A percentile compares a stretch with the other conserved stretches of the same genome.
Evolutionary conservation across 2,888 invertebrate species (phyloP).

Genomic region (Cryptocephalus primarius): DNA sequence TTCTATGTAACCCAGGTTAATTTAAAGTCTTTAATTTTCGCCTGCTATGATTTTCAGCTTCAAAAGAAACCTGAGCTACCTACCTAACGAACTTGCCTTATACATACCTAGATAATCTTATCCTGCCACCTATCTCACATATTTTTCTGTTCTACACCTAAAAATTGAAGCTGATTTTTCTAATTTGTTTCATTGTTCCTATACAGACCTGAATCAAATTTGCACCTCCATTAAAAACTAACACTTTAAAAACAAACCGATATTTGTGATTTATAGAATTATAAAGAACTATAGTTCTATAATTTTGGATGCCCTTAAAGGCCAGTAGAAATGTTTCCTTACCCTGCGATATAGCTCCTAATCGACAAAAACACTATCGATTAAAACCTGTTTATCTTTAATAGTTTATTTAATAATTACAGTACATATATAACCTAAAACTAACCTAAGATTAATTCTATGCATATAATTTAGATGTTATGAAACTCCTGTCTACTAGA

Average conservation of each 20-base stretch:
- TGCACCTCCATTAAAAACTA: constrained; percentile 5
- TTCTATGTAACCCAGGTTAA: constrained; percentile 32
- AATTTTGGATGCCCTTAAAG: neutral
- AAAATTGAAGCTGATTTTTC: constrained; percentile 13
- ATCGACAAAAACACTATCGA: no score
- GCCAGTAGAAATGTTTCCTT: neutral
- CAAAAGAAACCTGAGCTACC: constrained; percentile 30
- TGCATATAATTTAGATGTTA: no score
- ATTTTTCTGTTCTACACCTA: constrained; percentile 10
- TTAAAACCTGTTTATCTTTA: no score
- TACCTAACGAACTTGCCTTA: constrained; percentile 18
- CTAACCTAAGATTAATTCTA: no score
- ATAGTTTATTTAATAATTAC: no score
- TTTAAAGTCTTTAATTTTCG: constrained; percentile 7
- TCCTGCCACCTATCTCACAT: constrained; percentile 10
- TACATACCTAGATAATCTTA: constrained; percentile 17
- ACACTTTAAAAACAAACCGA: neutral
- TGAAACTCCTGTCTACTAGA: no score
- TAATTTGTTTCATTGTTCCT: neutral
- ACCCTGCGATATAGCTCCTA: no score
- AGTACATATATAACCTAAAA: no score
- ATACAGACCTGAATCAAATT: constrained; percentile 11
- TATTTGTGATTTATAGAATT: no score
- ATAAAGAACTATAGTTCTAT: no score
- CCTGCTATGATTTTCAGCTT: constrained; percentile 4